Base-by-base conservation (phyloP, 1,140 invertebrate genomes). In the Diorhabda carinulata region DNA sequence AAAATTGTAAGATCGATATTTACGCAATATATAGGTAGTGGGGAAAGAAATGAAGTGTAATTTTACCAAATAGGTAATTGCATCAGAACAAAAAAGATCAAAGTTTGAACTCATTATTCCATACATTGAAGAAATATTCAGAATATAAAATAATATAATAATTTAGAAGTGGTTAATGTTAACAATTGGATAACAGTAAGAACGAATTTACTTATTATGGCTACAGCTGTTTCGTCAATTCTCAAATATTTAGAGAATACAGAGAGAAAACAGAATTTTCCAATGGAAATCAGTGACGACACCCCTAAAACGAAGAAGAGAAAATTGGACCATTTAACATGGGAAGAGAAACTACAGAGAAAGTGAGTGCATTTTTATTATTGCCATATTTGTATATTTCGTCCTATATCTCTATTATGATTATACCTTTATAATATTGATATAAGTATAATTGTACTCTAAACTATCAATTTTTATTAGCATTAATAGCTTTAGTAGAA, bases 321-420 rank as follows among this genome's bases (percentile, higher is more conserved):
- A 52, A 84, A 90, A 25, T 81, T 93, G 68, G 91, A 93, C 80
- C 90, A 92, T 81, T 79, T 93, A 3, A 87, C 90, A 43, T 92
- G 89, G 88, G 92, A 93, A 78, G 91, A 93, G 81, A 93, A 93
- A 79, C 83, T 92, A 68, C 90, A 92, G 78, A 84, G 92, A 79
- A 93, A 93, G 91, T 93, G 84, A 85, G 90, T 87, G 9, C 8
- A 3, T n/a, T 43, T 43, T 41, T 60, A 9, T 60, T n/a, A 7
- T 63, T 43, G 7, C 4, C 43, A 25, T 43, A 61, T 7, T 8
- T 40, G 9, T 61, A 25, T 1, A 25, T 25, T 25, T 25, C 2
- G 25, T 25, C 25, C 25, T 25, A 25, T 25, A 25, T 25, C 25
- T 25, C 25, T 25, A 25, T 25, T 25, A 25, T 25, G 25, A 25